phyloP scores from a whole-genome alignment of 2,113 vertebrate genomes.

The Astatotilapia flaviijosephi region DNA sequence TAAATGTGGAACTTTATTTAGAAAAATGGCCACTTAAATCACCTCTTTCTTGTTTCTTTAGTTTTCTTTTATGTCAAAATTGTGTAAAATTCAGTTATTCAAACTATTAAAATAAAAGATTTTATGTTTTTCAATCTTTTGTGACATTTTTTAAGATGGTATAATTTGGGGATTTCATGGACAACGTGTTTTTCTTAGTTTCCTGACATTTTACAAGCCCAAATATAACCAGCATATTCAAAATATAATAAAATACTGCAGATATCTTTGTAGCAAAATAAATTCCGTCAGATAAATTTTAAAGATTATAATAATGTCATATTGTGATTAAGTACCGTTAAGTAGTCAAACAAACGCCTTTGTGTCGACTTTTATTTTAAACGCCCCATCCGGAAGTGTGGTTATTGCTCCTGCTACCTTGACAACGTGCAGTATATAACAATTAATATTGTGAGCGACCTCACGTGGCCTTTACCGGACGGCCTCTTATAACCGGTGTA shows the following conservation, averaged over 20 bases:
- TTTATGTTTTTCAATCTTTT: neutral
- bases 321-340: neutral
- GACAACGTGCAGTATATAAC: conserved; percentile 6
- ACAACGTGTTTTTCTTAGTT: neutral
- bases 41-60: neutral
- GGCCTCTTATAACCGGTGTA: conserved; percentile 7
- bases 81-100: neutral
- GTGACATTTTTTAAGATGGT: neutral
- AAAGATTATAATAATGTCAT: neutral
- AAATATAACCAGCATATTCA: neutral
- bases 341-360: neutral
- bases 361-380: conserved; percentile 33
- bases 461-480: conserved; percentile 59
- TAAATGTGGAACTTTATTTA: neutral
- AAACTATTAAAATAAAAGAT: neutral
- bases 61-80: neutral
- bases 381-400: conserved; percentile 5
- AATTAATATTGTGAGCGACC: conserved; percentile 57
- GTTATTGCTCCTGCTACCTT: neutral
- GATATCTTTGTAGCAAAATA: neutral
- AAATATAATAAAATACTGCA: neutral
- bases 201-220: neutral
- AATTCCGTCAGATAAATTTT: neutral
- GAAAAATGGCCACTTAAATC: neutral
- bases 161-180: neutral